These are phyloP conservation scores for Anticlea derivata DNA, from an alignment of 2,888 invertebrate species.

Conservation along the genomic window DNA sequence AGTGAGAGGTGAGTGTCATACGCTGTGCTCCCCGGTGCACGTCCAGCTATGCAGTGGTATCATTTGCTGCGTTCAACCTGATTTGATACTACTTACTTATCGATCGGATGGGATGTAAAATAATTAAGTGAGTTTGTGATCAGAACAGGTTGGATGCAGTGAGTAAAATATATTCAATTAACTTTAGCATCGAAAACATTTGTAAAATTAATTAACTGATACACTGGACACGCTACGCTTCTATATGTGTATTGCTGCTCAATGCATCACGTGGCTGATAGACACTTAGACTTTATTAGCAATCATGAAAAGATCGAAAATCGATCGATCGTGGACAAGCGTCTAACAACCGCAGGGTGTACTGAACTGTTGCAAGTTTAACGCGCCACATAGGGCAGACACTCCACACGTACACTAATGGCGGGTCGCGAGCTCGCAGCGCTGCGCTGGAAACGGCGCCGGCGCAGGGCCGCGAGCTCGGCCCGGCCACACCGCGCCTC, in stretches of 20 bases:
- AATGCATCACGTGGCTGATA: constrained; percentile 1
- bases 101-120: no score
- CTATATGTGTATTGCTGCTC: constrained; percentile 5
- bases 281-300: not conserved
- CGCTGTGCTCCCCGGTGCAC: no score
- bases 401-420: constrained; percentile 31
- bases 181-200: no score
- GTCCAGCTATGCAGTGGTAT: no score
- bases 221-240: constrained; percentile 20
- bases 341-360: no score
- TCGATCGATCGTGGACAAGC: no score
- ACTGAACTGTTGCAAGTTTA: constrained; percentile 14
- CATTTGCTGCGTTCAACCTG: no score
- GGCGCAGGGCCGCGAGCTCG: constrained; percentile 33
- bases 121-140: no score
- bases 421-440: constrained; percentile 22
- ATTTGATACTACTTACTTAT: no score
- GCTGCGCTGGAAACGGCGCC: constrained; percentile 27
- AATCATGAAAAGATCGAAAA: not conserved
- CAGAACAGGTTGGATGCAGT: no score
- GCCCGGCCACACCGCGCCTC: constrained; percentile 48
- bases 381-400: constrained; percentile 6
- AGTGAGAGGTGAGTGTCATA: constrained; percentile 90
- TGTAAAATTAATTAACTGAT: constrained; percentile 2
- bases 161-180: no score